phyloP scores from a whole-genome alignment of 2,797 vertebrate species.

The Cetoscarus ocellatus region DNA sequence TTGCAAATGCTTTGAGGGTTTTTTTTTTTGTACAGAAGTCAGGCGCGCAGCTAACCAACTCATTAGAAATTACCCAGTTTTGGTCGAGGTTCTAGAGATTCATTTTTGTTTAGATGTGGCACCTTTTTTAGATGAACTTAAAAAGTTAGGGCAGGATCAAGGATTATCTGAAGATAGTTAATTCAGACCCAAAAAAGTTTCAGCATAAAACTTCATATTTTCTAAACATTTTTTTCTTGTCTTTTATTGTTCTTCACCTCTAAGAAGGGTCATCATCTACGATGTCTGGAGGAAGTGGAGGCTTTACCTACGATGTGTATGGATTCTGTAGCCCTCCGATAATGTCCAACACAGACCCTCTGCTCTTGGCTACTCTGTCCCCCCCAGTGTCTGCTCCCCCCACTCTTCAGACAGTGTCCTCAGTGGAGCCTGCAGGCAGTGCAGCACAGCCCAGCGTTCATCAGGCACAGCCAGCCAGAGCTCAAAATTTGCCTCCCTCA shows the following conservation, averaged over 20 bases:
- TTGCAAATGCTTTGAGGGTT: too few relatives aligned
- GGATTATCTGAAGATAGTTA: too few relatives aligned
- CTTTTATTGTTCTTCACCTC: constrained; percentile 40
- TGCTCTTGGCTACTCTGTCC: constrained; percentile 78
- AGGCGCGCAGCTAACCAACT: too few relatives aligned
- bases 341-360: constrained; percentile 82
- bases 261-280: constrained; percentile 83
- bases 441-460: constrained; percentile 57
- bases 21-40: too few relatives aligned
- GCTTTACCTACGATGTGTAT: constrained; percentile 80
- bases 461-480: constrained; percentile 61
- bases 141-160: too few relatives aligned
- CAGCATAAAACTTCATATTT: not conserved
- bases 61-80: too few relatives aligned
- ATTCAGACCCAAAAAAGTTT: too few relatives aligned
- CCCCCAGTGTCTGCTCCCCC: constrained; percentile 75
- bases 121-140: too few relatives aligned
- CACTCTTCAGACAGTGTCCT: constrained; percentile 60
- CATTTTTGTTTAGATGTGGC: too few relatives aligned
- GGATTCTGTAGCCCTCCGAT: constrained; percentile 83
- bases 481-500: constrained; percentile 58
- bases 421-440: constrained; percentile 53
- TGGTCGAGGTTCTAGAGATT: too few relatives aligned
- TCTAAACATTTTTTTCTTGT: not conserved
- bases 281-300: constrained; percentile 83